Evolutionary conservation across 1,140 invertebrate species (phyloP), one percentile per base, ranked within the genome.

Genomic region (Glomeris maerens): DNA sequence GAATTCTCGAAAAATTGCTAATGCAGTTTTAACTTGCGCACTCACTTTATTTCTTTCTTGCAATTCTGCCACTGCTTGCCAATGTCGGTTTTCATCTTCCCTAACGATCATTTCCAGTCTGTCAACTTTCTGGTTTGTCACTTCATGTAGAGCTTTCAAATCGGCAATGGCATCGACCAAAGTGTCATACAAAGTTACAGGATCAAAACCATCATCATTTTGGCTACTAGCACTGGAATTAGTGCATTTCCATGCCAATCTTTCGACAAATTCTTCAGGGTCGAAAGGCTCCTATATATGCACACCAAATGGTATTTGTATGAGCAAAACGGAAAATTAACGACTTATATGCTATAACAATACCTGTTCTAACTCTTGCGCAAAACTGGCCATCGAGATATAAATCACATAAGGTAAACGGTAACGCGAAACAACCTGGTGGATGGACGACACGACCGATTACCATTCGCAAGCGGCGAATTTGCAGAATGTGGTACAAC

Each of bases 191-290:
- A 97, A 59, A 1, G 63, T 44, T 54, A 69, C 63, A 0, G 72
- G 66, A 57, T 74, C 67, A 59, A 75, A 74, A 27, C 78, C 57
- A 77, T 75, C 60, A 7, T 79, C 74, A 0, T 85, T 80, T 66
- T 85, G 80, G 20, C 4, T 5, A 21, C 17, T 21, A 21, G 5
- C 17, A 5, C 40, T 4, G 20, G 4, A 10, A 42, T 4, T 5
- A 21, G 20, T 42, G 25, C 4, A 88, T 61, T 90, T 76, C 82
- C 92, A 93, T 50, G 93, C 93, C 56, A 98, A 71, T 50, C 91
- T 73, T 68, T 98, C 94, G 1, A 98, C 91, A 77, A 98, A 98
- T 62, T 96, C 92, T 67, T 91, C 85, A 22, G 89, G 80, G 74
- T 96, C 88, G 69, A 96, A 98, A 1, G 91, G 89, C 64, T 96